These are phyloP conservation scores for Melospiza melodia DNA, from an alignment of 2,113 vertebrate genomes.

Conservation along the genomic window DNA sequence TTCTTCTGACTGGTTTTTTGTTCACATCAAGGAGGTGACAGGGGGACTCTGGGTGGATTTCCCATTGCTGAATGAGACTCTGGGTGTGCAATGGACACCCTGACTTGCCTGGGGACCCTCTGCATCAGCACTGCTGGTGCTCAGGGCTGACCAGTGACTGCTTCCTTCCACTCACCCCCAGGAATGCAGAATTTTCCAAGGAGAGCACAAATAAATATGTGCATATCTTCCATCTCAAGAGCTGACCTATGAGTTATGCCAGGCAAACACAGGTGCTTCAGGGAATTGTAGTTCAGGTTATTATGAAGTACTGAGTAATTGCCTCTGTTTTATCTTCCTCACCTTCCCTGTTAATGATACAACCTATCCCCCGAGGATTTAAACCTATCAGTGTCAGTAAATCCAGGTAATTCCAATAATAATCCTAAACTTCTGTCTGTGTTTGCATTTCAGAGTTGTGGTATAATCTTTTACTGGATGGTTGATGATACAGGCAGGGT, in stretches of 20 bases:
- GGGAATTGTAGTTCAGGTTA: constrained; percentile 11
- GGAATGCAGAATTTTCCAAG: background rate
- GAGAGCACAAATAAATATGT: background rate
- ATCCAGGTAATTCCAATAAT: background rate
- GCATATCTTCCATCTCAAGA: background rate
- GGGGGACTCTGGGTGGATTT: background rate
- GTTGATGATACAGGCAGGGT: background rate
- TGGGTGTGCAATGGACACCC: background rate
- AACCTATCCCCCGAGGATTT: background rate
- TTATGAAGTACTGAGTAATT: constrained; percentile 16
- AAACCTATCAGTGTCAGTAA: constrained; percentile 14
- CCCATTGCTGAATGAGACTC: background rate
- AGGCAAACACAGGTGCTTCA: constrained; percentile 14
- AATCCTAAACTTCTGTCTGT: background rate
- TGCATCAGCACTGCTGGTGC: background rate
- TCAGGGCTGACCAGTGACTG: background rate
- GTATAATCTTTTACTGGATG: background rate
- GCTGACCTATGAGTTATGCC: background rate
- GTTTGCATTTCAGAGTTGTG: background rate
- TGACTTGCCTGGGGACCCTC: background rate
- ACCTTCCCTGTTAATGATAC: background rate
- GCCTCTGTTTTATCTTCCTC: constrained; percentile 28
- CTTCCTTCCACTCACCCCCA: background rate
- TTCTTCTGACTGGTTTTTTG: background rate
- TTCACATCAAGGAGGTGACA: background rate